Base-by-base conservation (phyloP, 2,888 invertebrate species). In the Lissocephala sabroskyi region DNA sequence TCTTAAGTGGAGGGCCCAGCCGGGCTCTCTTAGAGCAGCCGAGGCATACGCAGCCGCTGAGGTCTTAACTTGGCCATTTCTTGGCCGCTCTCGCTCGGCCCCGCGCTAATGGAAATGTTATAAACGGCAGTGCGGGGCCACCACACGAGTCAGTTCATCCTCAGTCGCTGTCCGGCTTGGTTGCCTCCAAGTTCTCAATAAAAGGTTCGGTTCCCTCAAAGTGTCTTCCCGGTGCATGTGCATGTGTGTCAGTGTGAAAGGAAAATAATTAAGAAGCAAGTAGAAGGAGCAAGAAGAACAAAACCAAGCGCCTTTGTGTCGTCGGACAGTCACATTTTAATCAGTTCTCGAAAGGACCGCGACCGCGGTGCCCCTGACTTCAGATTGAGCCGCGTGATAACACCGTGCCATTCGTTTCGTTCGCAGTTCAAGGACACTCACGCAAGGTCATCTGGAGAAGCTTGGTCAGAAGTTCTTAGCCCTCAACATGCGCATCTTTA, bases 71-170 rank as follows among this genome's bases (percentile, higher is more conserved):
- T 74, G 66, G 61, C 49, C 59, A 77, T 74, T 68, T 74, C 76
- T 70, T 59, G 9, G 36, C 23, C 26, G 29, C 26, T 14, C 29
- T 30, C 30, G 56, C 42, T 64, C 49, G 45, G 60, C 54, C 51
- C 59, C 52, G n/a, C n/a, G 58, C 60, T 64, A 74, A 70, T 66
- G 76, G 58, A 76, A 79, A 81, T 79, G 80, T 82, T 84, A 84
- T 84, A 84, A 84, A 82, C 82, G 44, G 55, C 54, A 54, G 40
- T 52, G 65, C 64, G 64, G 65, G 70, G 60, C 66, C 62, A 70
- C 65, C 70, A 65, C 76, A 76, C 63, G 66, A 78, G 62, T 79
- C 84, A 84, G 84, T 84, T 79, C 74, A 79, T 82, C 78, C 75
- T 76, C 64, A 73, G 79, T 67, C 76, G 80, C 78, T 77, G 81